Base-by-base conservation (phyloP, 2,888 invertebrate genomes). In the Lamellibrachia satsuma region DNA sequence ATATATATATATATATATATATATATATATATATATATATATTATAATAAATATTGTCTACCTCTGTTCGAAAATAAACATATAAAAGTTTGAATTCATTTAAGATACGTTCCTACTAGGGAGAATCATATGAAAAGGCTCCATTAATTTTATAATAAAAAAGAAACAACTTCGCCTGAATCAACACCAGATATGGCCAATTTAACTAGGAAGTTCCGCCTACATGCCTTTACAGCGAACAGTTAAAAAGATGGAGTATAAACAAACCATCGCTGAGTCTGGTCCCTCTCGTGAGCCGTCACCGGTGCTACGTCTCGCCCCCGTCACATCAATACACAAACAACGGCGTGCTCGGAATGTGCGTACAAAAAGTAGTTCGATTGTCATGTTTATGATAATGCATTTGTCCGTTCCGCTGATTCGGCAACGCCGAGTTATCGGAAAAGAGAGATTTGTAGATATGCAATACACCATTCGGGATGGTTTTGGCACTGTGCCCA, bases 341-440 rank as follows among this genome's bases (percentile, higher is more conserved):
- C 75, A 75, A n/a, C 75, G 75, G 75, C 22, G n/a, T 75, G 75
- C n/a, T 75, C 22, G 75, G 75, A 75, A 75, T 75, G 75, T n/a
- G 22, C 39, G 39, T 39, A 39, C 75, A 75, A 75, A 75, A 75
- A 75, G 22, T n/a, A 15, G n/a, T 75, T 75, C 75, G n/a, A 75
- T 75, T 75, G 75, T 75, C 75, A 75, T 75, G 75, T 75, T 75
- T 75, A 75, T 75, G 75, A 75, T 75, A 75, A 75, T 15, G 75
- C 75, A 22, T 75, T 75, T 75, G 75, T 75, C 75, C 22, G 22
- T 75, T 15, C 22, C 75, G 75, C 75, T 75, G 75, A 3, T 75
- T 22, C 75, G 75, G 22, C 15, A 75, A 15, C 75, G 75, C 75
- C 75, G 75, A 75, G 75, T 75, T 75, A 75, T 75, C 75, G n/a